Evolutionary conservation across 2,113 vertebrate genomes (phyloP), one percentile per base, ranked within the genome.

Genomic region (Barbus barbus): DNA sequence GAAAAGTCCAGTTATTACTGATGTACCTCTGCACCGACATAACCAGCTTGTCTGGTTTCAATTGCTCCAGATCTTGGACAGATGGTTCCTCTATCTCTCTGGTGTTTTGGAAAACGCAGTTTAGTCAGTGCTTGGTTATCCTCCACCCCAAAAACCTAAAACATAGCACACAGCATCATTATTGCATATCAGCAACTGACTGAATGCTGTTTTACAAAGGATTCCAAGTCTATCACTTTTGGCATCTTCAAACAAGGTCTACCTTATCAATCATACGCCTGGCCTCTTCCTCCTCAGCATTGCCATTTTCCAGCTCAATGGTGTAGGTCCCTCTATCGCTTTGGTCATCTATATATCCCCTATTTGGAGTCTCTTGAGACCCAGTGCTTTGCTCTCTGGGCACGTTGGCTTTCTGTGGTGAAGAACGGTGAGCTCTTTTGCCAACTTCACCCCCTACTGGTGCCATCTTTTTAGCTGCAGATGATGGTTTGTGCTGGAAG

Each of bases 261-360:
- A 98, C 97, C 96, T 97, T 97, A 91, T 98, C 96, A 89, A 97
- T 99, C 95, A 97, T 96, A 91, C 95, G 95, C 80, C 97, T 95
- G 31, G 96, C 97, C 92, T 97, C 96, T 90, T 96, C 92, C 89
- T 97, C 96, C 90, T 99, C 97, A 80, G 93, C 90, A 90, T 95
- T 96, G 84, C 95, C 95, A 81, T 96, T 97, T 94, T 99, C 97
- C 90, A 98, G 81, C 89, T 99, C 97, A 83, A 98, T 96, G 81
- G 96, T 97, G 72, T 98, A 98, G 83, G 97, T 97, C 85, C 95
- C 97, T 93, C 96, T 96, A 93, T 98, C 96, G 83, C 96, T 98
- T 88, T 96, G 96, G 88, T 98, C 96, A 90, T 99, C 97, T 63
- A 95, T 94, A 73, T 90, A 91, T 71, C 87, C 48, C 26, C 95